These are phyloP conservation scores for Sciurus niger DNA, from an alignment of 2,113 vertebrate genomes.

Conservation along the genomic window DNA sequence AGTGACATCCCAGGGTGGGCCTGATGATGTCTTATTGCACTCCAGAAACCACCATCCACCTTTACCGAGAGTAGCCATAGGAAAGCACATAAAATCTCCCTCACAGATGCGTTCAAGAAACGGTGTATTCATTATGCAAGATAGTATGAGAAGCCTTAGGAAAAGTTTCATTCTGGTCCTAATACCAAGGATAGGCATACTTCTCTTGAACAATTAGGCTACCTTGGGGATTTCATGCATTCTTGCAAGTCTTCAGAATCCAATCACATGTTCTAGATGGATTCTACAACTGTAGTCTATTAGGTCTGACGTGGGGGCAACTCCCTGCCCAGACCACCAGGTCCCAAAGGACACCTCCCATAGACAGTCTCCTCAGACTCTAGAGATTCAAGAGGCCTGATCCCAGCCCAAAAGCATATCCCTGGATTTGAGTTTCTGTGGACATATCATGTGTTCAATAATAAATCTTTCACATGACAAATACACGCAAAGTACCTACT, in stretches of 20 bases:
- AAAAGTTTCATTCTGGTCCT: background rate
- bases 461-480: background rate
- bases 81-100: background rate
- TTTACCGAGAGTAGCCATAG: background rate
- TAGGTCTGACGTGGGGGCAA: background rate
- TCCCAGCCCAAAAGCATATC: background rate
- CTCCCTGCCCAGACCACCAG: background rate
- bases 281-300: background rate
- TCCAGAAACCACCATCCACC: background rate
- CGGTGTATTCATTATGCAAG: background rate
- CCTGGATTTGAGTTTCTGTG: background rate
- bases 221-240: background rate
- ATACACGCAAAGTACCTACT: background rate
- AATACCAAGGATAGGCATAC: background rate
- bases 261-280: background rate
- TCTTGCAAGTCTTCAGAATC: constrained; percentile 19
- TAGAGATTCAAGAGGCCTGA: constrained; percentile 21
- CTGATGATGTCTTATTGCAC: background rate
- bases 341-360: background rate
- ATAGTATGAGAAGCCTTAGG: background rate
- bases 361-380: background rate
- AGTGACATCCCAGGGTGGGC: background rate
- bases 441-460: background rate
- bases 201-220: constrained; percentile 8
- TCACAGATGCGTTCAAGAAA: background rate